phyloP scores from a whole-genome alignment of 2,797 vertebrate genomes.

The Chrysolophus pictus region DNA sequence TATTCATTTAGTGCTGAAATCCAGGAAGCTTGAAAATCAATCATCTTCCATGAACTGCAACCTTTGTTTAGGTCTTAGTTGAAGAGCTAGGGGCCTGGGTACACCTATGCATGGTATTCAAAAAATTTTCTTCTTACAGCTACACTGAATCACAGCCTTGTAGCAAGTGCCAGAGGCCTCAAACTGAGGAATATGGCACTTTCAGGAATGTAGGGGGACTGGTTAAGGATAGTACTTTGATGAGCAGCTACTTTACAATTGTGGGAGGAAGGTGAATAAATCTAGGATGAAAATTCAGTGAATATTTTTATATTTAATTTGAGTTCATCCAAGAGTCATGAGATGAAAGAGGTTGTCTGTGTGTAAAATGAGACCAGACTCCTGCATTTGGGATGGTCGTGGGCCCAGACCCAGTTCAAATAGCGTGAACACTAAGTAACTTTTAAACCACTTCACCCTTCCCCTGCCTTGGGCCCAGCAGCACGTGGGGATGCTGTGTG shows the following conservation, averaged over 20 bases:
- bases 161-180: neutral
- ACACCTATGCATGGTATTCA: neutral
- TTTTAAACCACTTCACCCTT: neutral
- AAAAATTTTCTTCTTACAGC: neutral
- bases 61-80: neutral
- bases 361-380: neutral
- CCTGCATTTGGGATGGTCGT: neutral
- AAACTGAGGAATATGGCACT: neutral
- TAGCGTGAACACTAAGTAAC: neutral
- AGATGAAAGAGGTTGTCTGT: neutral
- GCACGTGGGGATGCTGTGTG: neutral
- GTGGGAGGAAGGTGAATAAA: neutral
- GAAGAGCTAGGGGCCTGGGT: neutral
- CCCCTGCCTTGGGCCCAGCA: neutral
- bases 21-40: neutral
- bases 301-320: neutral
- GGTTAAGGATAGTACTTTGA: neutral
- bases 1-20: neutral
- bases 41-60: neutral
- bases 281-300: neutral
- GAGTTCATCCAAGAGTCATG: rapidly evolving
- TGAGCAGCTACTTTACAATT: neutral
- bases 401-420: neutral
- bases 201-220: neutral
- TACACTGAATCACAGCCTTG: constrained; percentile 10